A percentile compares a stretch with the other conserved stretches of the same genome.
Evolutionary conservation across 2,113 vertebrate genomes (phyloP).

Genomic region (Bungarus multicinctus): DNA sequence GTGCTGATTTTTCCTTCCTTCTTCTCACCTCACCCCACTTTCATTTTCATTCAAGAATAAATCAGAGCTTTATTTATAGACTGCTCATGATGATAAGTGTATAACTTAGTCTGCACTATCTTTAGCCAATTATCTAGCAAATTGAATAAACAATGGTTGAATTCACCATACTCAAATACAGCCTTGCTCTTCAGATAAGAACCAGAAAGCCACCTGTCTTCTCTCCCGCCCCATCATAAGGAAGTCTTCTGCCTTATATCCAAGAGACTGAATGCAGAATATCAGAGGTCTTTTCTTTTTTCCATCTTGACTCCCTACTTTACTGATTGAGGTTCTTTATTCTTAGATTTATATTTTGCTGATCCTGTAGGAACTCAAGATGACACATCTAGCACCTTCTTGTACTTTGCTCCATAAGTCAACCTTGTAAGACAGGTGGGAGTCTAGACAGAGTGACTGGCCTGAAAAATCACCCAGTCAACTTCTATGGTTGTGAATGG

Average conservation of each 20-base stretch:
- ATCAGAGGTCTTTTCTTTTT: not conserved
- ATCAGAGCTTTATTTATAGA: not conserved
- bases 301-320: not conserved
- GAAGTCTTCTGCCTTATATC: not conserved
- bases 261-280: not conserved
- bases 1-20: not conserved
- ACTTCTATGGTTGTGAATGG: not conserved
- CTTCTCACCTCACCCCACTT: not conserved
- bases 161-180: not conserved
- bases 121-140: not conserved
- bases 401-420: not conserved
- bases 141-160: not conserved
- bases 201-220: not conserved
- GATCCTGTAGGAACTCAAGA: not conserved
- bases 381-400: not conserved
- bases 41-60: constrained; percentile 6
- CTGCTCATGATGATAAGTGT: not conserved
- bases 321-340: not conserved
- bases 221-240: not conserved
- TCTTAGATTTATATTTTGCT: not conserved
- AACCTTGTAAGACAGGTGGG: not conserved
- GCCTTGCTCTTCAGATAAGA: not conserved
- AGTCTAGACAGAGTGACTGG: not conserved
- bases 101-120: not conserved
- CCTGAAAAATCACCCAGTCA: not conserved